A percentile compares a stretch with the other conserved stretches of the same genome.
phyloP scores from a whole-genome alignment of 2,888 invertebrate species.

The Brachypterus glaber region DNA sequence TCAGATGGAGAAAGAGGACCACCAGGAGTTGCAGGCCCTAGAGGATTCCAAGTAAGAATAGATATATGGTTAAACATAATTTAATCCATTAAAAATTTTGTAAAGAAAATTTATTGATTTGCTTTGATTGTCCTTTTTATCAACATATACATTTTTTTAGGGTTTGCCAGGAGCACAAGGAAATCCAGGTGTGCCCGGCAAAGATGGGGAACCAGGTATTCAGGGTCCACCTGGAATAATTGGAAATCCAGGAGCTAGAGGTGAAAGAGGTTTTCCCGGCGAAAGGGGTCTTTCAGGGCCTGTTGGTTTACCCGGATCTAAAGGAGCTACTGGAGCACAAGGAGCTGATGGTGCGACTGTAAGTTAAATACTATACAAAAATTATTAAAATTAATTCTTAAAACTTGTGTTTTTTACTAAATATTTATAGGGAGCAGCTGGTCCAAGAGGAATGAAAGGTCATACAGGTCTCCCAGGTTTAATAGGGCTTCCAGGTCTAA shows the following conservation, averaged over 20 bases:
- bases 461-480: constrained; percentile 61
- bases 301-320: constrained; percentile 54
- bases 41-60: constrained; percentile 69
- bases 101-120: constrained; percentile 1
- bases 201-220: constrained; percentile 67
- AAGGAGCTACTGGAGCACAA: constrained; percentile 57
- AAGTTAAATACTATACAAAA: constrained; percentile 24
- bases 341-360: constrained; percentile 62
- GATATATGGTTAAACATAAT: not conserved
- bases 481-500: constrained; percentile 59
- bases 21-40: constrained; percentile 64
- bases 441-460: constrained; percentile 60
- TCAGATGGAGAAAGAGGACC: constrained; percentile 66
- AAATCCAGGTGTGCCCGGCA: constrained; percentile 64
- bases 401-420: not conserved
- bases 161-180: constrained; percentile 64
- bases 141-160: constrained; percentile 18
- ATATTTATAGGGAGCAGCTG: constrained; percentile 51
- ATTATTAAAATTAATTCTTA: not conserved
- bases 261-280: constrained; percentile 63
- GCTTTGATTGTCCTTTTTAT: not conserved
- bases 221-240: constrained; percentile 53
- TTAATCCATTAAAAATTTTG: not conserved
- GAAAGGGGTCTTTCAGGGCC: constrained; percentile 62
- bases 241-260: constrained; percentile 48